Evolutionary conservation across 2,888 invertebrate species (phyloP), one percentile per base, ranked within the genome.

Genomic region (Anoncus sp.): DNA sequence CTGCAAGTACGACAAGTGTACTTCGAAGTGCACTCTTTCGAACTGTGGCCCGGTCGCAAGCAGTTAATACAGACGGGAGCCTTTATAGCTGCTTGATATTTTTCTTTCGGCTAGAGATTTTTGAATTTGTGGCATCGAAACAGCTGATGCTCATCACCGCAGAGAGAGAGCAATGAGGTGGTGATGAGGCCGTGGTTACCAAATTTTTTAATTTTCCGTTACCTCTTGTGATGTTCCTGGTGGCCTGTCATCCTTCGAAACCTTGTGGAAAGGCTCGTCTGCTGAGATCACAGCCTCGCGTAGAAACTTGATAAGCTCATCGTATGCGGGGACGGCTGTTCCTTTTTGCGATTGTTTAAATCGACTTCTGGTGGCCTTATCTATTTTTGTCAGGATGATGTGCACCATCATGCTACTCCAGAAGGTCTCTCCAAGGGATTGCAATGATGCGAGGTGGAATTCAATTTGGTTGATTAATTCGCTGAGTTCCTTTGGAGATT

Each of bases 221-320:
- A 31, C 31, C 31, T 31, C 7, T 31, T 31, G 31, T 31, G 31
- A 31, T 7, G 31, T 31, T 31, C 7, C 12, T 24, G 10, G 5
- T 18, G 12, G n/a, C 14, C 18, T 20, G 6, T 49, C 31, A 20
- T 47, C 63, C 10, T 27, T 1, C 5, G 3, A 5, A 12, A 12
- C 31, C 6, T 31, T 31, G 7, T 31, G 31, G 31, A 31, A 31
- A 31, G 31, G 31, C 31, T 63, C 63, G 47, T 49, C 63, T 1
- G 47, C 45, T 0, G 72, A 43, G 10, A 63, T 24, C 6, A 72
- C 65, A 0, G 49, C 22, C 43, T 55, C 55, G 5, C 62, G 71
- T 27, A 71, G 20, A 14, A 73, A 73, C 5, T 24, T 16, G 43
- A 66, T 66, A n/a, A 73, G 43, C 7, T 73, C 51, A 4, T 57